These are phyloP conservation scores for Sapayoa aenigma DNA, from an alignment of 2,113 vertebrate genomes.

Conservation along the genomic window DNA sequence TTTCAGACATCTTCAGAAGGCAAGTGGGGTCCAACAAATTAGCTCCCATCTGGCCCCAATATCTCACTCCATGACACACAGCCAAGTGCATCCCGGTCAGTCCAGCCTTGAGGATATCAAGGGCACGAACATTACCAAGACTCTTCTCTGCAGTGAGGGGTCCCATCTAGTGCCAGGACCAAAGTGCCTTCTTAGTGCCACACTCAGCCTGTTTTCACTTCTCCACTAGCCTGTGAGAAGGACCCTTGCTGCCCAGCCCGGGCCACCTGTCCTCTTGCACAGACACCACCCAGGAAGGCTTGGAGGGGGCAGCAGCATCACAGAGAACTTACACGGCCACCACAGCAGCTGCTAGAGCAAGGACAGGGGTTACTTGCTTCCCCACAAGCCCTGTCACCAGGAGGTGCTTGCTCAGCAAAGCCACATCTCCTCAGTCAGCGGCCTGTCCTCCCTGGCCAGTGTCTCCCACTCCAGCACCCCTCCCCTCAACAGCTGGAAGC, in stretches of 20 bases:
- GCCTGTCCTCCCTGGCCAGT: neutral
- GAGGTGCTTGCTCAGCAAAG: slow-evolving; percentile 17
- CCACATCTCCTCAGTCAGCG: neutral
- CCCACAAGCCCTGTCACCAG: neutral
- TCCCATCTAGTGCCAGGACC: neutral
- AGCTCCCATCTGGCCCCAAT: neutral
- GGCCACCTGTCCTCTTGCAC: neutral
- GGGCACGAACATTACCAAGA: rapidly evolving
- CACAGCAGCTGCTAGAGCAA: neutral
- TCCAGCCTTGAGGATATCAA: neutral
- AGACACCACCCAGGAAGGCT: neutral
- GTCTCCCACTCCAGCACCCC: neutral
- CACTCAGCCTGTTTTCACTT: neutral
- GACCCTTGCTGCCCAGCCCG: neutral
- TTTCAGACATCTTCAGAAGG: neutral
- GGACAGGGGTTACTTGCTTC: neutral
- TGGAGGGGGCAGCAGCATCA: neutral
- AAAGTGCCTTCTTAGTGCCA: neutral
- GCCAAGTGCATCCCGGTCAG: neutral
- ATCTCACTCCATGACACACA: neutral
- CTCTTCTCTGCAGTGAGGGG: neutral
- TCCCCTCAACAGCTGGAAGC: slow-evolving; percentile 46
- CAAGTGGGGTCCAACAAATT: neutral
- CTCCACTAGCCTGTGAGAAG: neutral
- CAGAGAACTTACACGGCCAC: neutral